Base-by-base conservation (phyloP, 2,888 invertebrate species). In the Sphinx pinastri region DNA sequence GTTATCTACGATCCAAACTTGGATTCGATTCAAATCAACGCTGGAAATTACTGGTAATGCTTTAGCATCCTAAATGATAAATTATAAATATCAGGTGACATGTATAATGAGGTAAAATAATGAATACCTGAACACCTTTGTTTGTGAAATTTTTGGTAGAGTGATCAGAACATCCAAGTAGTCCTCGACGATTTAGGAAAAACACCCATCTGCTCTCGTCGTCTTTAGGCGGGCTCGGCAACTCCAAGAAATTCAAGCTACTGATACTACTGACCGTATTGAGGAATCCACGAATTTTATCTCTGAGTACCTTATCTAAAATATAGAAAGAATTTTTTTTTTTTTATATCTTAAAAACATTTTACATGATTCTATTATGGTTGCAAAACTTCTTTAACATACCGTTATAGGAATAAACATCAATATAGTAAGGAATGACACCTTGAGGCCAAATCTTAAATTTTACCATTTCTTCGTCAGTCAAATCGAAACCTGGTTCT, bases 381-480 rank as follows among this genome's bases (percentile, higher is more conserved):
- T 38, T 2, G 8, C 7, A 38, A 7, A 5, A 38, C 5, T 16
- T 49, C 31, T 19, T 51, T 52, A 25, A 74, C 84, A 76, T 80
- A 92, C 93, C 93, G 72, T 68, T 74, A 68, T 84, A 93, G 5
- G 92, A 92, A 51, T 79, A 72, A 0, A 82, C 80, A 73, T 93
- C 93, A 45, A 93, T 91, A 71, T 83, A 91, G 73, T 88, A 93
- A 0, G 90, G 90, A 71, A 93, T 83, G 0, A 81, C 71, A 47
- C 88, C 93, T 60, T 78, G 73, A 0, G 80, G 81, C 93, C 93
- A 93, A n/a, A 93, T 73, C 60, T 91, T 91, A 12, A 89, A 84
- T 66, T 86, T 88, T 5, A 54, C 38, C 1, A 87, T 87, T 74
- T 91, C 88, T 10, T 82, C 76, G 10, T 80, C 73, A 45, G 70